Base-by-base conservation (phyloP, 2,797 vertebrate genomes). In the Aselliscus stoliczkanus region DNA sequence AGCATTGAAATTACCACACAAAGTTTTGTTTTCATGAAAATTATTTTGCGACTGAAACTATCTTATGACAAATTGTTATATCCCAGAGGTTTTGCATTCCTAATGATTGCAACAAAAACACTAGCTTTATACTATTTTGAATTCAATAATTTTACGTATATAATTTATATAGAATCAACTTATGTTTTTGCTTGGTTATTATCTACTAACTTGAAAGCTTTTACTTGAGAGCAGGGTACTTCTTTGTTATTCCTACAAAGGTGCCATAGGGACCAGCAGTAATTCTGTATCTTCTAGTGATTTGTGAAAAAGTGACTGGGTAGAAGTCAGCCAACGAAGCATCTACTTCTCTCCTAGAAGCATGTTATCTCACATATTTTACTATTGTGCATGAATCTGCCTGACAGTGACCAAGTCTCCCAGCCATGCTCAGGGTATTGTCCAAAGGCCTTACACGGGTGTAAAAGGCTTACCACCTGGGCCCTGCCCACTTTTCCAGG, bases 91-190 rank as follows among this genome's bases (percentile, higher is more conserved):
- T 89, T 27, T 65, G 37, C 5, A 1, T 79, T 83, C 56, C 72
- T 73, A 13, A 37, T 31, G 39, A 64, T 58, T 42, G 27, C 18
- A n/a, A 47, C 47, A 83, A 90, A 92, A 60, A 18, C 72, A 72
- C 13, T 25, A 73, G 80, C 58, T 85, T 50, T 88, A 64, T 70
- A n/a, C 85, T 83, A 18, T 47, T 75, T 85, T 39, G 27, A 44
- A 10, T 47, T 67, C 10, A 7, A 73, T 54, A 44, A 80, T 92
- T 60, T 75, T 52, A 52, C n/a, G 81, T 44, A 13, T 65, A 0
- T 50, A 64, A 65, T 82, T 90, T 62, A 18, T 14, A 10, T 60
- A 72, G 70, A 60, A 70, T 42, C 44, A 52, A 67, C 5, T 39
- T 39, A 9, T 12, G 31, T 67, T 64, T 93, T 64, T 93, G 39